phyloP scores from a whole-genome alignment of 2,113 vertebrate genomes.

The Nicator chloris region DNA sequence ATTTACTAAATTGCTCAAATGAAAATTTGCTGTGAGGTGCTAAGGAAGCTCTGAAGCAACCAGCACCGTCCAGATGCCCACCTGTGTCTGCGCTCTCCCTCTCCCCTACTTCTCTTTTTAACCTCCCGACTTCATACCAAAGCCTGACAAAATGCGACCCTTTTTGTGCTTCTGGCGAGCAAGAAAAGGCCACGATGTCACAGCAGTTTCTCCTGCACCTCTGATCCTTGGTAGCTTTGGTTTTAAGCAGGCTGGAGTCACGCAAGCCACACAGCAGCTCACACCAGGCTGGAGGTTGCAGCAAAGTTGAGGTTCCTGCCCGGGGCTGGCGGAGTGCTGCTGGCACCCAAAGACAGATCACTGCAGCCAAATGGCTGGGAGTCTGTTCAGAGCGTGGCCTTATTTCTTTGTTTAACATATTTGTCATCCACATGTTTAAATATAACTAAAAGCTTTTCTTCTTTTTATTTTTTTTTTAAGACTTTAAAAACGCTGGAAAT shows the following conservation, averaged over 20 bases:
- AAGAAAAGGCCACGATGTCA: neutral
- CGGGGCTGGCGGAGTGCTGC: neutral
- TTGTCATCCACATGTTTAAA: neutral
- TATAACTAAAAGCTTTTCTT: neutral
- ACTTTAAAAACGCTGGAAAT: neutral
- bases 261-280: neutral
- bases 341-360: neutral
- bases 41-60: neutral
- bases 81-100: neutral
- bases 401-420: neutral
- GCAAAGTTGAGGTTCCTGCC: neutral
- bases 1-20: slow-evolving; percentile 35
- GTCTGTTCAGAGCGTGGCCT: neutral
- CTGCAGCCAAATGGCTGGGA: neutral
- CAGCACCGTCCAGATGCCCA: rapidly evolving
- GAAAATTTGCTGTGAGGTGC: neutral
- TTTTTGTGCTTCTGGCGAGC: neutral
- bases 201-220: neutral
- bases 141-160: neutral
- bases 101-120: neutral
- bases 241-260: slow-evolving; percentile 6
- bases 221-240: neutral
- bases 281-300: neutral
- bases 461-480: neutral
- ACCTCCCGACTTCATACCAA: neutral